A percentile compares a stretch with the other conserved stretches of the same genome.
Evolutionary conservation across 2,797 vertebrate genomes (phyloP).

Genomic region (Microhierax caerulescens): DNA sequence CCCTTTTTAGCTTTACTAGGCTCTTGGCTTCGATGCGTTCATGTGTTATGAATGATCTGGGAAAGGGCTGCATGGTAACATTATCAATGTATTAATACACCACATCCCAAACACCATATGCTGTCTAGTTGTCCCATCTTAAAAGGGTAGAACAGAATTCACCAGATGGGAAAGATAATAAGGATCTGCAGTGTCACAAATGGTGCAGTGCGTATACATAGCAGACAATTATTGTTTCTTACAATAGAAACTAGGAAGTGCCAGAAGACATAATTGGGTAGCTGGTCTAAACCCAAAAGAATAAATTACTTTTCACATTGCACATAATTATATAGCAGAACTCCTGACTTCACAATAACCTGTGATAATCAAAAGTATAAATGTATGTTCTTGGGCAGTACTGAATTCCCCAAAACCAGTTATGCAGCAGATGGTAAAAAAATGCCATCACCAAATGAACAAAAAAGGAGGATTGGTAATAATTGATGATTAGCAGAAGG

Average conservation of each 20-base stretch:
- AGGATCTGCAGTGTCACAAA: neutral
- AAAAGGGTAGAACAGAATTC: neutral
- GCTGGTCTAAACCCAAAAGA: neutral
- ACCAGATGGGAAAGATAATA: neutral
- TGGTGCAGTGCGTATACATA: neutral
- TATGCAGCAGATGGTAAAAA: neutral
- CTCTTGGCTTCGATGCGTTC: neutral
- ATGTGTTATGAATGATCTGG: neutral
- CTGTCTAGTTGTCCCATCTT: neutral
- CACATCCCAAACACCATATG: neutral
- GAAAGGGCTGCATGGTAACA: neutral
- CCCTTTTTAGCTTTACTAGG: neutral
- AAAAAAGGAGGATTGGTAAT: neutral
- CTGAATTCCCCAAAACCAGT: neutral
- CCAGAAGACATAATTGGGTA: neutral
- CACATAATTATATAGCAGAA: conserved; percentile 29
- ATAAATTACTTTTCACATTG: conserved; percentile 9
- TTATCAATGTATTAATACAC: neutral
- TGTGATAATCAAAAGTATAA: neutral
- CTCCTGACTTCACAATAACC: conserved; percentile 1
- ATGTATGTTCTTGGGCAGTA: neutral
- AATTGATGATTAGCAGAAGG: neutral
- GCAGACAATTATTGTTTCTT: neutral
- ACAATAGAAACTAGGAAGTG: neutral
- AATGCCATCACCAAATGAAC: neutral